These are phyloP conservation scores for Lucilia sericata DNA, from an alignment of 1,140 invertebrate species.

Conservation along the genomic window DNA sequence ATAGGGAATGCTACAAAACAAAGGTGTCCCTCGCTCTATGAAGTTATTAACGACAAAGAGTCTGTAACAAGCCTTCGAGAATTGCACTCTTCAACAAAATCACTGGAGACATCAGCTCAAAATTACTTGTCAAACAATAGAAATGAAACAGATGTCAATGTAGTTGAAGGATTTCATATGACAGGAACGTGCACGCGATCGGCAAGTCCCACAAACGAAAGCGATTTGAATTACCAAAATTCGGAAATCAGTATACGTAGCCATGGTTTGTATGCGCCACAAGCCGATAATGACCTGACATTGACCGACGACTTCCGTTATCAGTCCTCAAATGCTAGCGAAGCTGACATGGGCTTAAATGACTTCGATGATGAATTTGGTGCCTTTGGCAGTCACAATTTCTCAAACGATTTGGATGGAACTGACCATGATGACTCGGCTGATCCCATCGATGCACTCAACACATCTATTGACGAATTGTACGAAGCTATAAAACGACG, in stretches of 20 bases:
- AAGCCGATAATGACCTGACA: slow-evolving; percentile 68
- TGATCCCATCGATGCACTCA: slow-evolving; percentile 52
- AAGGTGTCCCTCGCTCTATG: neutral
- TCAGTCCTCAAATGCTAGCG: slow-evolving; percentile 65
- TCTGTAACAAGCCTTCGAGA: neutral
- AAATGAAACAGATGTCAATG: neutral
- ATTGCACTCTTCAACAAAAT: neutral
- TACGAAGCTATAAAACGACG: slow-evolving; percentile 65
- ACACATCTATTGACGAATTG: slow-evolving; percentile 64
- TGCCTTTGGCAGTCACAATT: slow-evolving; percentile 18
- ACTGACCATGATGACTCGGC: slow-evolving; percentile 5
- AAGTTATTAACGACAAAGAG: neutral
- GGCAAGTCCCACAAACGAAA: slow-evolving; percentile 72
- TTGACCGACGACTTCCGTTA: slow-evolving; percentile 65
- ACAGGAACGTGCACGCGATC: slow-evolving; percentile 53
- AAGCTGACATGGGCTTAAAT: slow-evolving; percentile 60
- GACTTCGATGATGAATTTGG: slow-evolving; percentile 62
- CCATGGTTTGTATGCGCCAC: slow-evolving; percentile 72
- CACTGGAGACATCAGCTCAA: neutral
- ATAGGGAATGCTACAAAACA: neutral
- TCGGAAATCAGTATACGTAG: slow-evolving; percentile 74
- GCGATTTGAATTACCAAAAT: slow-evolving; percentile 74
- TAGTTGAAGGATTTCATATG: slow-evolving; percentile 25
- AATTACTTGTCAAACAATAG: neutral
- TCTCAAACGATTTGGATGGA: slow-evolving; percentile 31